A percentile compares a stretch with the other conserved stretches of the same genome.
These are phyloP conservation scores for Crotalus horridus DNA, from an alignment of 2,113 vertebrate genomes.

Conservation along the genomic window DNA sequence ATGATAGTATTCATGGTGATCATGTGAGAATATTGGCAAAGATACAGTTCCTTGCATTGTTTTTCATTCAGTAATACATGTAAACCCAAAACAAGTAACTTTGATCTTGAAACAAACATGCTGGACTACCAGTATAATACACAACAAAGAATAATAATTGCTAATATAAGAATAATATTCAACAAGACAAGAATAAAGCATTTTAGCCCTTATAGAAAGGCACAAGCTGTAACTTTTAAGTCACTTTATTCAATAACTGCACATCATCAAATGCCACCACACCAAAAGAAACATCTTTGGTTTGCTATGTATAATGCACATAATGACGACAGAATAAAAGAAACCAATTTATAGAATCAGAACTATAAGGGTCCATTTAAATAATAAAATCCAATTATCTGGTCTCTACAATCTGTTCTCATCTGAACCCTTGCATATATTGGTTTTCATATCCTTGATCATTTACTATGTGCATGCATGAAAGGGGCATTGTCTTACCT, in stretches of 20 bases:
- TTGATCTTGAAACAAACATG: background rate
- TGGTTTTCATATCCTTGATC: background rate
- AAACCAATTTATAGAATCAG: background rate
- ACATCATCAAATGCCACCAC: background rate
- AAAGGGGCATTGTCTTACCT: too few relatives aligned
- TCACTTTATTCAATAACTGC: background rate
- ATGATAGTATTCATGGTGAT: constrained; percentile 27
- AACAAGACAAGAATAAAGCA: background rate
- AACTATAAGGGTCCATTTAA: background rate
- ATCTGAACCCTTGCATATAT: background rate
- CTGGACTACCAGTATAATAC: background rate
- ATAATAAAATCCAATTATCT: background rate
- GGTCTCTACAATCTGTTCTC: background rate
- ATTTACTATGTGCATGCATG: background rate
- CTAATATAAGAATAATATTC: background rate
- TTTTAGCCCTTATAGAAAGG: background rate
- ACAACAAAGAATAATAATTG: background rate
- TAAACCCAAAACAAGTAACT: constrained; percentile 13
- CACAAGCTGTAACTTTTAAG: background rate
- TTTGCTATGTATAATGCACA: background rate
- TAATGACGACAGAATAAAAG: background rate
- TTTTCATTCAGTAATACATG: constrained; percentile 11
- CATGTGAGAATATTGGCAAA: constrained; percentile 8
- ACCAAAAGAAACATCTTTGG: background rate
- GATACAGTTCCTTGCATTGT: constrained; percentile 25